phyloP scores from a whole-genome alignment of 2,888 invertebrate species.

The Chrysodeixis includens region DNA sequence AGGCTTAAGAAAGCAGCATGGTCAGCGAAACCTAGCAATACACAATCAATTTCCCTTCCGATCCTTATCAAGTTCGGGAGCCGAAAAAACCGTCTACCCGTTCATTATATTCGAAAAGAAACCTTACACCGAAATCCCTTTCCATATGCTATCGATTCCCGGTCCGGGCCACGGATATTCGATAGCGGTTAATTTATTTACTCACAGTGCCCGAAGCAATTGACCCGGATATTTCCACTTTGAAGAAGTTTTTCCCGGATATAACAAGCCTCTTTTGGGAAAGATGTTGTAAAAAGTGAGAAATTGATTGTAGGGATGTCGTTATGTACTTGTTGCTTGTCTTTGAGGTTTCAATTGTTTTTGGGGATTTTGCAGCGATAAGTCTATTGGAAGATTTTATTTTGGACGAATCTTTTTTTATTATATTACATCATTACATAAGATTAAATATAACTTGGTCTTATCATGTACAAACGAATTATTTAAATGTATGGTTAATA shows the following conservation, averaged over 20 bases:
- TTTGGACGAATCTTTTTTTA: no score
- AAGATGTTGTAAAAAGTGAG: conserved; percentile 40
- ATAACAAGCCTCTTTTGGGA: conserved; percentile 50
- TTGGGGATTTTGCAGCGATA: neutral
- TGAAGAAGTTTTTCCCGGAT: conserved; percentile 59
- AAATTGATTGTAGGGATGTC: conserved; percentile 33
- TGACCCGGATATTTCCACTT: conserved; percentile 76
- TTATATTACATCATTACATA: no score
- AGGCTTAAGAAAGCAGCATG: neutral
- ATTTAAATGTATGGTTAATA: no score
- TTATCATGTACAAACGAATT: no score
- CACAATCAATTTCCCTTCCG: neutral
- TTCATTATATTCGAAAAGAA: conserved; percentile 15
- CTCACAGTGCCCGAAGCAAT: conserved; percentile 74
- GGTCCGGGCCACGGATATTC: conserved; percentile 72
- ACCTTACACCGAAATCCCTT: conserved; percentile 29
- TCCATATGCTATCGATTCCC: conserved; percentile 40
- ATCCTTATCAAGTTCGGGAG: conserved; percentile 2
- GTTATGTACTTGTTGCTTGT: neutral
- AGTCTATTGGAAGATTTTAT: no score
- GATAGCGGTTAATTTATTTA: conserved; percentile 85
- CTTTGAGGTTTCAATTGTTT: neutral
- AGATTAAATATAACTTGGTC: no score
- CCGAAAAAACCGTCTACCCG: conserved; percentile 2
- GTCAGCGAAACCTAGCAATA: conserved; percentile 1